Evolutionary conservation across 1,140 invertebrate species (phyloP).

Genomic region (Lasioglossum baleicum): DNA sequence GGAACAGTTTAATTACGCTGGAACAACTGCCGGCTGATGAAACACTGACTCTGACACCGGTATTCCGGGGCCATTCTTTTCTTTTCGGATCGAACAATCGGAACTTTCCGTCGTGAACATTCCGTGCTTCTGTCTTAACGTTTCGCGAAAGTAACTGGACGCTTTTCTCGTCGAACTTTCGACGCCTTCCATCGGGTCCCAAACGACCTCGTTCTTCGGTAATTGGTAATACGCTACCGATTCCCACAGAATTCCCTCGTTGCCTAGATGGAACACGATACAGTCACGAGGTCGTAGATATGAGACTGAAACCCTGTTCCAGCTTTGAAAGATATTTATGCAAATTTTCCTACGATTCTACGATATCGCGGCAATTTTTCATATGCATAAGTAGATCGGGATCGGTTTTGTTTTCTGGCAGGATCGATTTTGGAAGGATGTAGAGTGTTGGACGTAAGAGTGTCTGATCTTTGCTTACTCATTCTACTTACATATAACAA

Average conservation of each 20-base stretch:
- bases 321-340: neutral
- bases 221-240: conserved; percentile 6
- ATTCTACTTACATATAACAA: no score
- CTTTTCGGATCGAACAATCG: neutral
- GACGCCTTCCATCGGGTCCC: no score
- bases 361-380: no score
- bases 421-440: no score
- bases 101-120: neutral
- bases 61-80: neutral
- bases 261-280: neutral
- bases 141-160: neutral
- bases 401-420: no score
- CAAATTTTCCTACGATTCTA: no score
- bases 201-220: neutral
- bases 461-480: no score
- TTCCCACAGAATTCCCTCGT: neutral
- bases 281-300: neutral
- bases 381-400: no score
- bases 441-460: no score
- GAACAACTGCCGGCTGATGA: neutral
- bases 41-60: neutral
- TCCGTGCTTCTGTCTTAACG: neutral
- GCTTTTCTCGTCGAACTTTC: no score
- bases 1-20: neutral
- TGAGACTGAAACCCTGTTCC: no score